Evolutionary conservation across 2,888 invertebrate species (phyloP).

Genomic region (Metacarcinus magister): DNA sequence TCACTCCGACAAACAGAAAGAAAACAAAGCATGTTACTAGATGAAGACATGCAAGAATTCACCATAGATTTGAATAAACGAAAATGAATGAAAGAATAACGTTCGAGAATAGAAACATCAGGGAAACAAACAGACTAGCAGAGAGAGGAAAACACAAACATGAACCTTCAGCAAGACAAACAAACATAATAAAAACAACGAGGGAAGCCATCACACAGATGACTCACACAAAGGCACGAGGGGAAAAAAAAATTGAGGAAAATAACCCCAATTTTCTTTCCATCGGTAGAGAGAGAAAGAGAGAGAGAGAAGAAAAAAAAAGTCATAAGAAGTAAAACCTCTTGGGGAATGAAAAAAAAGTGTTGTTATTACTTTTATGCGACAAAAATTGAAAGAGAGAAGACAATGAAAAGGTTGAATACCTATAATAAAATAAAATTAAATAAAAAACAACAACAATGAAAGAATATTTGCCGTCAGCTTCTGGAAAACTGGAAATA

Average conservation of each 20-base stretch:
- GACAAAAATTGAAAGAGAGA: neutral
- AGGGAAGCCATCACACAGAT: neutral
- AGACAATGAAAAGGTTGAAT: constrained; percentile 21
- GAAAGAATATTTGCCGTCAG: neutral
- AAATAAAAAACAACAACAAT: neutral
- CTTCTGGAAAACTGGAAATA: neutral
- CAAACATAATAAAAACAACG: neutral
- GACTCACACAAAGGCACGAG: neutral
- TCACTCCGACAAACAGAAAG: neutral
- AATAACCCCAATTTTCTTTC: constrained; percentile 33
- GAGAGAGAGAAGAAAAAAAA: no score
- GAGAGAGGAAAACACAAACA: neutral
- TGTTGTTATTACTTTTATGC: neutral
- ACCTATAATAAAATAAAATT: neutral
- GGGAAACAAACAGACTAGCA: neutral
- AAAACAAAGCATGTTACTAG: neutral
- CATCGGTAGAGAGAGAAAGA: neutral
- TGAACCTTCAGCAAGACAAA: neutral
- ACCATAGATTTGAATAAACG: neutral
- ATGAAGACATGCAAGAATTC: neutral
- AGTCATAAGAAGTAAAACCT: constrained; percentile 13
- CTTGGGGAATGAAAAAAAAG: neutral
- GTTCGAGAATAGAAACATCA: neutral
- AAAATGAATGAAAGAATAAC: neutral
- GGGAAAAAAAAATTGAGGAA: neutral